A percentile compares a stretch with the other conserved stretches of the same genome.
phyloP scores from a whole-genome alignment of 2,113 vertebrate genomes.

The Micronycteris hirsuta region DNA sequence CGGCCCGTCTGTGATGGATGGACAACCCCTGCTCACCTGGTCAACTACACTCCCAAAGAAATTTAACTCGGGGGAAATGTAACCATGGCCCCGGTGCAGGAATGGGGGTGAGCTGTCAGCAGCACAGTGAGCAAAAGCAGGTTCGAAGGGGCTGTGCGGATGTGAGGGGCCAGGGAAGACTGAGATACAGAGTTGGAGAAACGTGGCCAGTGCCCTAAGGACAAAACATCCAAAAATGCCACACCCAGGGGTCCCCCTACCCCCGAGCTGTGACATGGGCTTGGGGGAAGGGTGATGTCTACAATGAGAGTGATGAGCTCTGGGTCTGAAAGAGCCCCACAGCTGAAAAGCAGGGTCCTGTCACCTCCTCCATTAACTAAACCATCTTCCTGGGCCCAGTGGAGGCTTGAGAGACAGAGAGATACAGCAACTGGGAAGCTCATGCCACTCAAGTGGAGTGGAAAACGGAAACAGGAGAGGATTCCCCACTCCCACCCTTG shows the following conservation, averaged over 20 bases:
- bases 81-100: not conserved
- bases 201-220: not conserved
- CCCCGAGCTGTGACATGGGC: not conserved
- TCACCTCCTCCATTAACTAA: too few relatives aligned
- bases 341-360: not conserved
- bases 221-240: not conserved
- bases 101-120: not conserved
- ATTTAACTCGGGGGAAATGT: not conserved
- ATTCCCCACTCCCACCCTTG: not conserved
- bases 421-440: not conserved
- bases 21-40: not conserved
- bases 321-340: not conserved
- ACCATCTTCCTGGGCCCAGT: not conserved
- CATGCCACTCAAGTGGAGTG: not conserved
- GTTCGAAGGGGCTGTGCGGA: too few relatives aligned
- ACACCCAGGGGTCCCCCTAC: accelerated
- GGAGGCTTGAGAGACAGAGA: not conserved
- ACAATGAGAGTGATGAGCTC: too few relatives aligned
- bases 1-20: accelerated
- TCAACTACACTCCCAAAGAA: not conserved
- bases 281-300: not conserved
- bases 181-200: not conserved
- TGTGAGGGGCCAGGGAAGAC: not conserved
- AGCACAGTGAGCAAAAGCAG: not conserved
- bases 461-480: not conserved